Base-by-base conservation (phyloP, 2,888 invertebrate genomes). In the Therioaphis trifolii region DNA sequence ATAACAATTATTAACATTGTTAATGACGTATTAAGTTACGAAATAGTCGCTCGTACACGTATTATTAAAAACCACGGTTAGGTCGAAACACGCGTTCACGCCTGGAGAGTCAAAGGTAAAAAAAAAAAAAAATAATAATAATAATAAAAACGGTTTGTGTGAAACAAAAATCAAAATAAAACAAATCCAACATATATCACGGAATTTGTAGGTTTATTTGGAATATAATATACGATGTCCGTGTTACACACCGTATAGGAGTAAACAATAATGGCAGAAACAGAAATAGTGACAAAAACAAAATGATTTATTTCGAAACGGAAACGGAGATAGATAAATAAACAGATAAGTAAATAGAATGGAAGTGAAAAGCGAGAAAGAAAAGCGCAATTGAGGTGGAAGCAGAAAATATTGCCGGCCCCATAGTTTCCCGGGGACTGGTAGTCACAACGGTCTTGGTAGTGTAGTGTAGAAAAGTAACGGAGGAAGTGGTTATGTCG, bases 401-500 rank as follows among this genome's bases (percentile, higher is more conserved):
- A 5, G 68, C 61, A 58, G 58, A 46, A 43, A 35, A 74, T 76
- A 66, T 68, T 66, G 69, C 61, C 35, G 27, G 24, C 40, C 43
- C 24, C 55, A 69, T 58, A 80, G 58, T 58, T 71, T 74, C 43
- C 40, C 21, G 35, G 29, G 72, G 79, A 79, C 46, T 24, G 75
- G 58, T 18, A 72, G 61, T 61, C 74, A 85, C 63, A 77, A 72
- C 58, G 52, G 63, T 21, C 49, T 11, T 24, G 35, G 52, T 74
- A 61, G 58, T 40, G 29, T n/a, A 4, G 7, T 49, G 55, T 12
- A 1, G 79, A 58, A 68, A 61, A 40, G 35, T 27, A 14, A 43
- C 66, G 61, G 68, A 84, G 74, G 69, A 46, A 72, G 35, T 84
- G n/a, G n/a, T 61, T 63, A n/a, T 49, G 29, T 29, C 11, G 63